Evolutionary conservation across 2,888 invertebrate species (phyloP).

Genomic region (Mesochorus sp.): DNA sequence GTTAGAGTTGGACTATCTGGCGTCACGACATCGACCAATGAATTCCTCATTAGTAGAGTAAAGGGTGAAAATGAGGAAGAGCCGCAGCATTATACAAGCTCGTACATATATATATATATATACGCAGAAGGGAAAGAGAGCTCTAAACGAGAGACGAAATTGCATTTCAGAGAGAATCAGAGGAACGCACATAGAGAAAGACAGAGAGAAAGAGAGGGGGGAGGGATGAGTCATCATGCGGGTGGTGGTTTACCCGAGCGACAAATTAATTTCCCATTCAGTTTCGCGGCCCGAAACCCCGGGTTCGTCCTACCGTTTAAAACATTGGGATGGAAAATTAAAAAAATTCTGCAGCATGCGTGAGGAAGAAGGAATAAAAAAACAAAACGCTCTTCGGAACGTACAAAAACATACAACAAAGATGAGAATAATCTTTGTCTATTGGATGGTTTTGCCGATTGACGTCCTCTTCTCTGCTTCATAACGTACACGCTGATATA

Average conservation of each 20-base stretch:
- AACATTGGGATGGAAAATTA: conserved; percentile 1
- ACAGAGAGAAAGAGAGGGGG: background rate
- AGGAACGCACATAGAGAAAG: conserved; percentile 13
- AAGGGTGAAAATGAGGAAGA: conserved; percentile 44
- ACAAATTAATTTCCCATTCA: conserved; percentile 57
- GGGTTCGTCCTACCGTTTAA: conserved; percentile 36
- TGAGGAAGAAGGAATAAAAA: background rate
- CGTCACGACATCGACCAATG: conserved; percentile 52
- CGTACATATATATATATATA: background rate
- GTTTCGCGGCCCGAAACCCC: conserved; percentile 40
- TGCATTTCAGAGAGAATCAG: conserved; percentile 22
- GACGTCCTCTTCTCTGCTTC: conserved; percentile 1
- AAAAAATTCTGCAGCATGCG: background rate
- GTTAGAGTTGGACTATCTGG: conserved; percentile 42
- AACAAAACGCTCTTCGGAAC: conserved; percentile 12
- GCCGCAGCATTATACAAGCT: background rate
- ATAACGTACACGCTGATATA: conserved; percentile 7
- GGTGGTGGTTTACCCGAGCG: conserved; percentile 51
- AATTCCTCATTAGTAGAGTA: conserved; percentile 52
- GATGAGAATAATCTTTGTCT: conserved; percentile 21
- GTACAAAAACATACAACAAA: conserved; percentile 32
- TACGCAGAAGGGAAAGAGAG: conserved; percentile 1
- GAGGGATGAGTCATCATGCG: conserved; percentile 56
- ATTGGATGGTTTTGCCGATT: conserved; percentile 8
- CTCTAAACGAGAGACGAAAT: background rate